Percentiles rank a stretch among this genome's conserved stretches.
These are phyloP conservation scores for Psilopogon haemacephalus DNA, from an alignment of 2,113 vertebrate genomes.

Conservation along the genomic window DNA sequence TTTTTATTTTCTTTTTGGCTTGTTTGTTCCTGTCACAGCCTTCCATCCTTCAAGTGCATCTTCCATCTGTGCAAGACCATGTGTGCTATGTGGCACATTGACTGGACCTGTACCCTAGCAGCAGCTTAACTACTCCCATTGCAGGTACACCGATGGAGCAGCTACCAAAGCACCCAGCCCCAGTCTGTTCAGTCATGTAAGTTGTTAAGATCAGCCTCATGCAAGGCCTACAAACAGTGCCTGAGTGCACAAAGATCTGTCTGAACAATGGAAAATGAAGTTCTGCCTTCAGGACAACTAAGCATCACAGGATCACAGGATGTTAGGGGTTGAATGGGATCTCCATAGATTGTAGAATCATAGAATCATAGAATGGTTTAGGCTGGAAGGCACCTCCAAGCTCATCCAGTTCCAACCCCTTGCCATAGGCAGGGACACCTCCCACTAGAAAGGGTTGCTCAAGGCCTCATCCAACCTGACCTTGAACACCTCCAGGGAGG, in stretches of 20 bases:
- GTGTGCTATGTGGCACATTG: not conserved
- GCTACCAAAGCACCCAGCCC: not conserved
- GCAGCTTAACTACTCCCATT: not conserved
- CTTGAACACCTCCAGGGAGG: no score
- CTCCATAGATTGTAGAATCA: no score
- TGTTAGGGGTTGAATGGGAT: no score
- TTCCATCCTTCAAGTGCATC: not conserved
- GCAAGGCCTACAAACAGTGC: not conserved
- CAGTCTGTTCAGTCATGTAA: not conserved
- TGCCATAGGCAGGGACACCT: no score
- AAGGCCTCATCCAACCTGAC: no score
- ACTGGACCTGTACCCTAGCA: accelerated
- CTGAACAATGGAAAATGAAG: not conserved
- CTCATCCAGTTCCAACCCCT: no score
- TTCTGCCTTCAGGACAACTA: not conserved
- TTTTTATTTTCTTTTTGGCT: not conserved
- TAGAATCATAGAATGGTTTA: no score
- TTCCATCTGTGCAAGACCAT: not conserved
- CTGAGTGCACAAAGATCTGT: not conserved
- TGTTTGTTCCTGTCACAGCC: not conserved
- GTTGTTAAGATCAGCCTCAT: not conserved
- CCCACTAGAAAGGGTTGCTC: no score
- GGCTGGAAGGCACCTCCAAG: no score
- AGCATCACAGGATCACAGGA: no score
- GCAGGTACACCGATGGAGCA: not conserved